Conservation (phyloP, 2,797 vertebrate species). For the Schizopygopsis malacanthus region DNA sequence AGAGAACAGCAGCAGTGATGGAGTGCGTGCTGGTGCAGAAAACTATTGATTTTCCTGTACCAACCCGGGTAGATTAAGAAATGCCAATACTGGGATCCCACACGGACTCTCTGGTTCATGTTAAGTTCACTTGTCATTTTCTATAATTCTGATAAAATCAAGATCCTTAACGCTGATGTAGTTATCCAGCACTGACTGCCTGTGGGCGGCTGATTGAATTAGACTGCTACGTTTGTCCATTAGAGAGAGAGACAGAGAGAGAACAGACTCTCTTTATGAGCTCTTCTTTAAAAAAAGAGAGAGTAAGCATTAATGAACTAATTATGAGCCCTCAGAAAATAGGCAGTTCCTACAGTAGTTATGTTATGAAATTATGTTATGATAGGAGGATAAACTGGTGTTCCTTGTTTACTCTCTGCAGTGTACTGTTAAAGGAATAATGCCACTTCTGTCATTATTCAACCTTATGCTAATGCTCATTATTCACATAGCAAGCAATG, state of each 20-base stretch:
- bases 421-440: background rate
- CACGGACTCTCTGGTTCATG: slow-evolving; percentile 74
- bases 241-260: slow-evolving; percentile 49
- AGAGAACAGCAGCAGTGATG: background rate
- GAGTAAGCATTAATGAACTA: slow-evolving; percentile 38
- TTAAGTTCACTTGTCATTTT: slow-evolving; percentile 85
- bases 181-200: slow-evolving; percentile 71
- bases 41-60: slow-evolving; percentile 77
- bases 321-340: background rate
- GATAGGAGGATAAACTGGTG: background rate
- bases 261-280: slow-evolving; percentile 65
- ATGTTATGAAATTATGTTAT: slow-evolving; percentile 5
- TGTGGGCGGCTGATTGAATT: slow-evolving; percentile 77
- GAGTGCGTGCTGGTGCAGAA: slow-evolving; percentile 49
- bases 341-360: background rate
- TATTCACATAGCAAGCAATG: background rate
- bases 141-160: slow-evolving; percentile 81
- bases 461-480: background rate
- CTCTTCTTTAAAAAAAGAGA: slow-evolving; percentile 62
- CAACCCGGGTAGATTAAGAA: slow-evolving; percentile 72
- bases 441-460: background rate
- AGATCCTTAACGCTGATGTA: slow-evolving; percentile 77
- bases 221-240: slow-evolving; percentile 73
- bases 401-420: background rate
- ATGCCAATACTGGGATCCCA: slow-evolving; percentile 79